phyloP scores from a whole-genome alignment of 2,797 vertebrate genomes.

The Chromis chromis region DNA sequence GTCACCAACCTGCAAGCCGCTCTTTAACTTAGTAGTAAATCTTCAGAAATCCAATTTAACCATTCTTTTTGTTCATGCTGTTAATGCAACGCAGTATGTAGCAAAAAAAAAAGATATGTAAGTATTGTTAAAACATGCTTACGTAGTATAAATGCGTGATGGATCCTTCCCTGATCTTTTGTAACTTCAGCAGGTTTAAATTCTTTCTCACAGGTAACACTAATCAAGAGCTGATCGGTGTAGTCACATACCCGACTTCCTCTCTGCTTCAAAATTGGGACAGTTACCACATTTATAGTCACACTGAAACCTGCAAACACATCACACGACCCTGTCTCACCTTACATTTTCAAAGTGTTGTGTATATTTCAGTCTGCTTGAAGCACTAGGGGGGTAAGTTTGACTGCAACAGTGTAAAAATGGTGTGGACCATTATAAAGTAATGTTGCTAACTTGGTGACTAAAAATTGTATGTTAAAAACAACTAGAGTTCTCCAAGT shows the following conservation, averaged over 20 bases:
- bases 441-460: background rate
- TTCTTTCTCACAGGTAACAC: constrained; percentile 3
- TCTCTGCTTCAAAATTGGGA: constrained; percentile 33
- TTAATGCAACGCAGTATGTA: no score
- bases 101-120: no score
- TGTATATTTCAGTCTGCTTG: constrained; percentile 1
- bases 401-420: background rate
- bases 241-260: constrained; percentile 52
- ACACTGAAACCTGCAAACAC: constrained; percentile 25
- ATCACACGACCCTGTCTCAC: constrained; percentile 25
- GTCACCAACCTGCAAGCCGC: no score
- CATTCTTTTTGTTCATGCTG: no score
- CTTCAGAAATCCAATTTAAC: background rate
- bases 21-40: background rate
- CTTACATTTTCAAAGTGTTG: constrained; percentile 25
- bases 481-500: background rate
- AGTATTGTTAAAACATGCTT: no score
- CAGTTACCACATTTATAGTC: constrained; percentile 15
- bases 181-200: constrained; percentile 13
- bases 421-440: background rate
- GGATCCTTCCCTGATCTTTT: background rate
- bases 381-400: background rate
- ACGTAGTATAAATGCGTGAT: no score
- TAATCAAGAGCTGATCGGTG: constrained; percentile 34
- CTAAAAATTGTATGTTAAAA: constrained; percentile 8